phyloP scores from a whole-genome alignment of 2,888 invertebrate genomes.

The Drosophila suboccidentalis region DNA sequence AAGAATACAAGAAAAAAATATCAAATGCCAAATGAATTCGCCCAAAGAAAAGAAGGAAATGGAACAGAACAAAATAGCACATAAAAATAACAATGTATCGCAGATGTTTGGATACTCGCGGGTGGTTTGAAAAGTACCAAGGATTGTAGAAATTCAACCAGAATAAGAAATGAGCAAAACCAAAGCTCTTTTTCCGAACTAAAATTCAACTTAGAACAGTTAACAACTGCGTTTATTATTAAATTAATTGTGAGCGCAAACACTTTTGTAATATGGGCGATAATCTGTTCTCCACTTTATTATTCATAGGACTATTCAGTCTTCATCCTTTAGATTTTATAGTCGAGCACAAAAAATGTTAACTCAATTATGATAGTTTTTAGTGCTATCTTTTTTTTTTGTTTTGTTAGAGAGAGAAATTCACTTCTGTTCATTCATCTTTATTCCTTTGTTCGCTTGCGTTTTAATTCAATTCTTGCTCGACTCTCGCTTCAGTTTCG shows the following conservation, averaged over 20 bases:
- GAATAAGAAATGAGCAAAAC: not conserved
- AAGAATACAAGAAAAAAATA: slow-evolving; percentile 39
- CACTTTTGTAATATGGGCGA: not conserved
- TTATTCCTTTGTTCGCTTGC: slow-evolving; percentile 28
- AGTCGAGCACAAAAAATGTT: not conserved
- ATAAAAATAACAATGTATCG: slow-evolving; percentile 58
- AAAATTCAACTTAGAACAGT: not conserved
- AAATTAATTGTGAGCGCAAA: not conserved
- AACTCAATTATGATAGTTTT: slow-evolving; percentile 24
- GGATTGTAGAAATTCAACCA: not conserved
- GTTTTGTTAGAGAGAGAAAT: slow-evolving; percentile 7
- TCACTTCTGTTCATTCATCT: slow-evolving; percentile 39
- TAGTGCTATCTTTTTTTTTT: slow-evolving; percentile 1
- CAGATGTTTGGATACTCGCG: slow-evolving; percentile 44
- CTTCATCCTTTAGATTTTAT: not conserved
- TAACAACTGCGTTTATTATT: not conserved
- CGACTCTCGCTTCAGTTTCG: slow-evolving; percentile 63
- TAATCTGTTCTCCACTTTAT: not conserved
- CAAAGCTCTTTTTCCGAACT: not conserved
- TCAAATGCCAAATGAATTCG: slow-evolving; percentile 61
- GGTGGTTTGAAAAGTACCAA: slow-evolving; percentile 36
- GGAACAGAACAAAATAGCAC: slow-evolving; percentile 54
- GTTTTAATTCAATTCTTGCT: slow-evolving; percentile 53
- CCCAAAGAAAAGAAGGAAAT: slow-evolving; percentile 40
- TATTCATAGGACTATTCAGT: not conserved